Conservation (phyloP, 2,797 vertebrate genomes). For the Mergus octosetaceus region DNA sequence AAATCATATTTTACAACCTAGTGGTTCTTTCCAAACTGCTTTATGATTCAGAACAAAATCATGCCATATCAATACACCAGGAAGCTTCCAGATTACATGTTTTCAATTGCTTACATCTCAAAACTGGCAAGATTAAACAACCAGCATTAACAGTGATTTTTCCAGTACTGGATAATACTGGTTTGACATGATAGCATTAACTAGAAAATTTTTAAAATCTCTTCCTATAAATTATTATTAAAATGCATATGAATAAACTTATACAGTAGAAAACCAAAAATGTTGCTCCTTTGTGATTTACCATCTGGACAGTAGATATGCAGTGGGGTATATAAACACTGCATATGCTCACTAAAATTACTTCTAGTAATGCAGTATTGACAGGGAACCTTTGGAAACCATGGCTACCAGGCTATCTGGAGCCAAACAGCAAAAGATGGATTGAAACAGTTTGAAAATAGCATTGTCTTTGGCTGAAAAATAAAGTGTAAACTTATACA, state of each 20-base stretch:
- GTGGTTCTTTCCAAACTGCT: background rate
- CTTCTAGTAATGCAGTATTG: background rate
- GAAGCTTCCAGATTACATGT: background rate
- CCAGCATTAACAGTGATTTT: background rate
- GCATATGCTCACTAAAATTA: background rate
- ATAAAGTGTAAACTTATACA: background rate
- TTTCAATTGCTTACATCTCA: background rate
- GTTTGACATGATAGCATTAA: background rate
- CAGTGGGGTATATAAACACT: background rate
- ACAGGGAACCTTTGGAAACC: constrained; percentile 3
- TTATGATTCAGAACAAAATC: background rate
- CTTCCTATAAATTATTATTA: background rate
- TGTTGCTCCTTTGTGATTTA: background rate
- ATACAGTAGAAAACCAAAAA: background rate
- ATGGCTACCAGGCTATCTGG: background rate
- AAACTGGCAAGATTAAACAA: constrained; percentile 11
- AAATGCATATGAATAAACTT: background rate
- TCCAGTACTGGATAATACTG: background rate
- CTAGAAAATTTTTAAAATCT: background rate
- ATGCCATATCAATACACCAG: background rate
- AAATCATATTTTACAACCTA: background rate
- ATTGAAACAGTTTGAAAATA: background rate
- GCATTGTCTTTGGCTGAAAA: background rate
- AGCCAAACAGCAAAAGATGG: background rate
- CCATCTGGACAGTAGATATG: background rate